phyloP scores from a whole-genome alignment of 2,888 invertebrate genomes.

The Antheraea assamensis region DNA sequence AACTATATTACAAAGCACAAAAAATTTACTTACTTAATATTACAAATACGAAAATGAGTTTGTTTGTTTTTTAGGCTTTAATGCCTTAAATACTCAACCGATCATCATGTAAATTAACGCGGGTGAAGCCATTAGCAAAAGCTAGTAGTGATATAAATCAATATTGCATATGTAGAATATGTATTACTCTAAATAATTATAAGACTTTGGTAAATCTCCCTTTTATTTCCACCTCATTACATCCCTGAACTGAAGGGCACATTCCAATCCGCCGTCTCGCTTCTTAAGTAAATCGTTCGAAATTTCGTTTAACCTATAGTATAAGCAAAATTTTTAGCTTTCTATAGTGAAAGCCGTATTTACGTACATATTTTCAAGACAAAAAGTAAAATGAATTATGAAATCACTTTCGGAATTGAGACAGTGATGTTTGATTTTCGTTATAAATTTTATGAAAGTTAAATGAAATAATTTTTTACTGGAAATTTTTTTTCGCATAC shows the following conservation, averaged over 20 bases:
- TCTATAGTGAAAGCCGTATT: slow-evolving; percentile 19
- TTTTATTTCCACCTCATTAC: not conserved
- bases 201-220: not conserved
- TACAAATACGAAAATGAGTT: too few relatives aligned
- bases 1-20: too few relatives aligned
- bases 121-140: too few relatives aligned
- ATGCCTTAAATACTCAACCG: too few relatives aligned
- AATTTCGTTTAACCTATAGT: not conserved
- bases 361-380: slow-evolving; percentile 7
- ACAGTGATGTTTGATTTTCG: not conserved
- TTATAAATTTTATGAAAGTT: slow-evolving; percentile 1
- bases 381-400: not conserved
- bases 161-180: too few relatives aligned
- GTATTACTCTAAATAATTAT: too few relatives aligned
- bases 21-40: too few relatives aligned
- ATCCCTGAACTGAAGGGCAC: slow-evolving; percentile 1
- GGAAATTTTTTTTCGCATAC: not conserved
- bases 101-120: too few relatives aligned
- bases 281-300: not conserved
- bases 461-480: not conserved
- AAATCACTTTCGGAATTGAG: not conserved
- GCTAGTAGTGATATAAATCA: too few relatives aligned
- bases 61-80: too few relatives aligned
- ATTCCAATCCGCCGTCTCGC: not conserved
- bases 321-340: slow-evolving; percentile 8